These are phyloP conservation scores for Nothoprocta perdicaria DNA, from an alignment of 2,113 vertebrate species.

Conservation along the genomic window DNA sequence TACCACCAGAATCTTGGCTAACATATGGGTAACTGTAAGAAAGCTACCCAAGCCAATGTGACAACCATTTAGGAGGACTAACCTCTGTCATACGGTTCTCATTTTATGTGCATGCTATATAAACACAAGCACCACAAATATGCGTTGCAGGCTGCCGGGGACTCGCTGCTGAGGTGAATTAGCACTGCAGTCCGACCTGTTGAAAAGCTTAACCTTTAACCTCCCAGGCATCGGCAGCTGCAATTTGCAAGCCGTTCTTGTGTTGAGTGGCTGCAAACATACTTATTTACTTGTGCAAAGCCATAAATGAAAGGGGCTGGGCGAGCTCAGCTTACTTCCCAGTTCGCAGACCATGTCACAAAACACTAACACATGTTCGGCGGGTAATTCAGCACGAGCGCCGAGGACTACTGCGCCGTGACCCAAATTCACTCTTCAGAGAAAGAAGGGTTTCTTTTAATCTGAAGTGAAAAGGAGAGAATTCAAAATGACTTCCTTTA, in stretches of 20 bases:
- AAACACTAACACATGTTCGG: slow-evolving; percentile 65
- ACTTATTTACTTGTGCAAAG: slow-evolving; percentile 70
- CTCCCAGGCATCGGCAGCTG: slow-evolving; percentile 53
- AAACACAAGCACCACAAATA: slow-evolving; percentile 65
- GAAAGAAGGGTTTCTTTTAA: slow-evolving; percentile 7
- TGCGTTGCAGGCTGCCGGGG: slow-evolving; percentile 62
- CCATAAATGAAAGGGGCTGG: slow-evolving; percentile 59
- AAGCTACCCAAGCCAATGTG: slow-evolving; percentile 56
- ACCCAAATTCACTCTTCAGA: slow-evolving; percentile 53
- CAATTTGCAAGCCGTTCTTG: slow-evolving; percentile 69
- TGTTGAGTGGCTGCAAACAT: slow-evolving; percentile 62
- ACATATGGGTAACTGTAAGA: slow-evolving; percentile 31
- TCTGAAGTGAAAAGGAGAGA: background rate
- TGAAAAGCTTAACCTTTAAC: slow-evolving; percentile 72
- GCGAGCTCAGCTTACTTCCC: slow-evolving; percentile 61
- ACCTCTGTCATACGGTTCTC: slow-evolving; percentile 73
- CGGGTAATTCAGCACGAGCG: background rate
- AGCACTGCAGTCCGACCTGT: slow-evolving; percentile 65
- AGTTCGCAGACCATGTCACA: slow-evolving; percentile 49
- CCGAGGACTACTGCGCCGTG: background rate
- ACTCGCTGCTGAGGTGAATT: slow-evolving; percentile 71
- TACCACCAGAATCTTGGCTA: slow-evolving; percentile 58
- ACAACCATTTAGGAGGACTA: slow-evolving; percentile 66
- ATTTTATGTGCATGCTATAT: slow-evolving; percentile 55
- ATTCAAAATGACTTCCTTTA: slow-evolving; percentile 28